Percentiles rank a stretch among this genome's conserved stretches.
Evolutionary conservation across 2,797 vertebrate species (phyloP).

Genomic region (Phyllotis vaccarum): DNA sequence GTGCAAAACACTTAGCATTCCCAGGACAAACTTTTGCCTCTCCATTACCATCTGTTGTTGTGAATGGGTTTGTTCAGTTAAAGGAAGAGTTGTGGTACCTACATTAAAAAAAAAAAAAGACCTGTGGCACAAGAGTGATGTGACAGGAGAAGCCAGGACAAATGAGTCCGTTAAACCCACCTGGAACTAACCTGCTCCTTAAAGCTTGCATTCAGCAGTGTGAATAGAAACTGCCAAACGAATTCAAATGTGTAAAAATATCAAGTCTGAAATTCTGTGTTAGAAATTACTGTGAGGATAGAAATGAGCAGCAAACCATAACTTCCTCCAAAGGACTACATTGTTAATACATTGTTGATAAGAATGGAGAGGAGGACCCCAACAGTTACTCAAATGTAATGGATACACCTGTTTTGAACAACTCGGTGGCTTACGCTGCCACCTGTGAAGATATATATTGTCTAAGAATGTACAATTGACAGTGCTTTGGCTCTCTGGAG

Average conservation of each 20-base stretch:
- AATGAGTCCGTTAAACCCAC: not conserved
- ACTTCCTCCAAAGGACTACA: too few species aligned
- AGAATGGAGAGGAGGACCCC: not conserved
- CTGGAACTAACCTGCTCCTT: not conserved
- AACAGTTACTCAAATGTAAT: too few species aligned
- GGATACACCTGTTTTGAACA: not conserved
- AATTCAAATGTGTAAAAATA: slow-evolving; percentile 33
- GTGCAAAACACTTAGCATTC: not conserved
- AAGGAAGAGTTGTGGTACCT: not conserved
- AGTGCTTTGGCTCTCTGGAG: not conserved
- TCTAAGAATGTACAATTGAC: not conserved
- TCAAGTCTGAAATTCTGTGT: slow-evolving; percentile 3
- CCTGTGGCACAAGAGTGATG: not conserved
- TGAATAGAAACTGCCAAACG: not conserved
- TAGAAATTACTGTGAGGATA: not conserved
- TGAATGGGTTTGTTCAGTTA: not conserved
- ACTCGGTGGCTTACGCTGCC: not conserved
- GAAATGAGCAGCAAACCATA: not conserved
- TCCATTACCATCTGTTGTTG: not conserved
- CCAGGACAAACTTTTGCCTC: not conserved
- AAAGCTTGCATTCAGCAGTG: not conserved
- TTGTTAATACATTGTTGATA: too few species aligned
- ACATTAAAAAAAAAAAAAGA: not conserved
- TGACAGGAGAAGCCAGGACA: slow-evolving; percentile 1
- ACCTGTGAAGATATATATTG: not conserved